Conservation (phyloP, 2,888 invertebrate genomes). For the Nemapogon koenigi region DNA sequence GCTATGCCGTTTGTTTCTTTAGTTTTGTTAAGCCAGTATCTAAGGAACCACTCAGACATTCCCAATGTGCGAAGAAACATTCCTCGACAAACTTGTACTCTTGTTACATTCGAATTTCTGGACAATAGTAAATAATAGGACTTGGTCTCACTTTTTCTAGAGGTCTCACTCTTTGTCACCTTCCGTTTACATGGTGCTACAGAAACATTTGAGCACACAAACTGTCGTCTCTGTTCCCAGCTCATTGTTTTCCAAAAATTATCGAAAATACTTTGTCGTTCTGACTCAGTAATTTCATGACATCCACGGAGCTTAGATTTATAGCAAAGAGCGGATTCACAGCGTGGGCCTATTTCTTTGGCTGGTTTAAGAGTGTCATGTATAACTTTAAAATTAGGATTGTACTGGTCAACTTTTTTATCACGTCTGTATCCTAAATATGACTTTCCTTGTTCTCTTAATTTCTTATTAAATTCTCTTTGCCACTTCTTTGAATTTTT, state of each 20-base stretch:
- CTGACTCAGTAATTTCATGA: too few relatives aligned
- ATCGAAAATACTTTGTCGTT: conserved; percentile 7
- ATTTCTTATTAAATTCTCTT: conserved; percentile 7
- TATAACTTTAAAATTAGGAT: conserved; percentile 6
- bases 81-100: too few relatives aligned
- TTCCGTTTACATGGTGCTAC: conserved; percentile 12
- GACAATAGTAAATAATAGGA: too few relatives aligned
- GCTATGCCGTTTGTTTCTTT: too few relatives aligned
- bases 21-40: too few relatives aligned
- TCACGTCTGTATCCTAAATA: too few relatives aligned
- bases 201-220: conserved; percentile 11
- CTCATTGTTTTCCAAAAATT: conserved; percentile 11
- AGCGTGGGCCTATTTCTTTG: conserved; percentile 10
- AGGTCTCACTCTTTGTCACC: conserved; percentile 11
- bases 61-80: too few relatives aligned
- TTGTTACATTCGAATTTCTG: too few relatives aligned
- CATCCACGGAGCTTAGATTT: too few relatives aligned
- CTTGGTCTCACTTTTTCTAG: conserved; percentile 12
- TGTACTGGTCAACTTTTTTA: conserved; percentile 5
- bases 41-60: too few relatives aligned
- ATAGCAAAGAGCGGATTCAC: conserved; percentile 5
- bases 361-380: conserved; percentile 8
- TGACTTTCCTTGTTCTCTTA: conserved; percentile 3
- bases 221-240: conserved; percentile 13
- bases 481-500: conserved; percentile 10